These are phyloP conservation scores for Clarias macrocephalus DNA, from an alignment of 2,113 vertebrate species.

Conservation along the genomic window DNA sequence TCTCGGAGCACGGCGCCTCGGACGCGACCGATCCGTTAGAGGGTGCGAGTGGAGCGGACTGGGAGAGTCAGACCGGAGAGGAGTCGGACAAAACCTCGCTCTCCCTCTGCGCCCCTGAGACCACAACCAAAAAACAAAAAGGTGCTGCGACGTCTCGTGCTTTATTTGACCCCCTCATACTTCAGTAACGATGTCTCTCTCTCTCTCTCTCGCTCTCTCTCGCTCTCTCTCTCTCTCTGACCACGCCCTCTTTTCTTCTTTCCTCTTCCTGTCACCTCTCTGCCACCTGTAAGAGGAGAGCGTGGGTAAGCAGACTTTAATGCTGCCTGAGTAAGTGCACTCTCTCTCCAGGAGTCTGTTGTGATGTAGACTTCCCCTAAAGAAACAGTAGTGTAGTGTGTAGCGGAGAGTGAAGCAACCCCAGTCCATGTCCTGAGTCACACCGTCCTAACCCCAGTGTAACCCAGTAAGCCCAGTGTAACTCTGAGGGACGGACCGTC, in stretches of 20 bases:
- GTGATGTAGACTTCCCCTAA: constrained; percentile 44
- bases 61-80: constrained; percentile 74
- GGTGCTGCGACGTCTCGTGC: constrained; percentile 71
- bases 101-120: constrained; percentile 85
- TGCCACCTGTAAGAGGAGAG: constrained; percentile 82
- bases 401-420: neutral
- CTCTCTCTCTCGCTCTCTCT: constrained; percentile 20
- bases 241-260: constrained; percentile 33
- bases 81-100: constrained; percentile 81
- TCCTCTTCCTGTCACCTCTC: constrained; percentile 49
- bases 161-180: too few relatives aligned
- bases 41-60: constrained; percentile 68
- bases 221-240: constrained; percentile 29
- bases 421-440: neutral
- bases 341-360: constrained; percentile 56
- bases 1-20: neutral
- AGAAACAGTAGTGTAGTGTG: neutral
- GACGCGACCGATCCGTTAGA: constrained; percentile 57
- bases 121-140: constrained; percentile 85
- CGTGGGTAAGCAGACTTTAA: constrained; percentile 79
- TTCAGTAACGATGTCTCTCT: neutral
- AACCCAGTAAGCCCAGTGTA: neutral
- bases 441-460: neutral
- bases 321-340: constrained; percentile 85
- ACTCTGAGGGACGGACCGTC: constrained; percentile 25